Base-by-base conservation (phyloP, 2,888 invertebrate genomes). In the Drosophila eohydei region DNA sequence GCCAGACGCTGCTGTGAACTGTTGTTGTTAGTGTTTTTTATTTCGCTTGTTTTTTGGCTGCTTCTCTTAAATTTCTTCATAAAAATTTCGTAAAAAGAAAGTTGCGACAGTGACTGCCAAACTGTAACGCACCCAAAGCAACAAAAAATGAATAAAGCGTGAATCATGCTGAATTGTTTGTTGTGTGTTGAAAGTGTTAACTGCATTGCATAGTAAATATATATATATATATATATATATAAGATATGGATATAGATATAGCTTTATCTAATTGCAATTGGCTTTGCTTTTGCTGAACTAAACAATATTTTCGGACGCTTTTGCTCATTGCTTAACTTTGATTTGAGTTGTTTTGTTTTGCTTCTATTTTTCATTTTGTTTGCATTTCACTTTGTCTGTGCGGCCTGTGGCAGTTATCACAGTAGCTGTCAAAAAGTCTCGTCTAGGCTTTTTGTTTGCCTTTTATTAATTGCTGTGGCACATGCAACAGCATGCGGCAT, bases 11-110 rank as follows among this genome's bases (percentile, higher is more conserved):
- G 56, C 46, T 52, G 46, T 48, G 44, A 14, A 14, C n/a, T 16
- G 46, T 11, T 38, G 9, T 62, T 55, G 38, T 50, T 56, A 28
- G 8, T 46, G 56, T 59, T 43, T 30, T 28, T 48, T 32, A 41
- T 51, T 28, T 41, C 12, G n/a, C 61, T 38, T 51, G 36, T 77
- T 69, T 83, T 72, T 78, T 61, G 62, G 63, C 71, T 71, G 67
- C 54, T 71, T 79, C 63, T 74, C 58, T 61, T 28, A 57, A 83
- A 73, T 83, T 83, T 83, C 88, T 83, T 72, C 70, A 87, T 78
- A 82, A 83, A 75, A 74, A 85, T 84, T 87, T 83, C 54, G 80
- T 79, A 74, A 83, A 83, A 83, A 81, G 85, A 84, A 80, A 80
- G 80, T 80, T 81, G 67, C 64, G 60, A 51, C 81, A 83, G 68